These are phyloP conservation scores for Neogale vison DNA, from an alignment of 2,113 vertebrate genomes.

Conservation along the genomic window DNA sequence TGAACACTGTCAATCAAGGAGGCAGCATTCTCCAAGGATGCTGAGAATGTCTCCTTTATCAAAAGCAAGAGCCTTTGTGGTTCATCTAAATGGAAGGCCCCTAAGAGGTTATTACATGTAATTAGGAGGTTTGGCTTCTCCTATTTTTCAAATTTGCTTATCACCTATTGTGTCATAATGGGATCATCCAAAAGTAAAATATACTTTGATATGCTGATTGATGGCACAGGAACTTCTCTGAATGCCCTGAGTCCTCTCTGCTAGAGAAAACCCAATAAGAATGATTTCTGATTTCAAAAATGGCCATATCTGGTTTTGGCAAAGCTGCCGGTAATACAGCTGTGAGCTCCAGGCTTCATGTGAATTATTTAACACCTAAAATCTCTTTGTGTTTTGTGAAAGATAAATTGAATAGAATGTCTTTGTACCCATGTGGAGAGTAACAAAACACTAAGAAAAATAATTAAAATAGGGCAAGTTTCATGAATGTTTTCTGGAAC, in stretches of 20 bases:
- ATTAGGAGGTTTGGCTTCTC: background rate
- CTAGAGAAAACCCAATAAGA: background rate
- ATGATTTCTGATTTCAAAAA: conserved; percentile 36
- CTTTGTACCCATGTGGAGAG: conserved; percentile 31
- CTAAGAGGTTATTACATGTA: background rate
- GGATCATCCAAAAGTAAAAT: background rate
- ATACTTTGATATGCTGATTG: background rate
- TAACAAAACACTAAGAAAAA: conserved; percentile 38
- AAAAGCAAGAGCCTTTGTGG: background rate
- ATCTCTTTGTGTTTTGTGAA: conserved; percentile 51
- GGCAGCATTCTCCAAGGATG: background rate
- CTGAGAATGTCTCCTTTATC: background rate
- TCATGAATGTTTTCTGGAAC: background rate
- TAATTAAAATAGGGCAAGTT: conserved; percentile 36
- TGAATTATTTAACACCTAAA: conserved; percentile 70
- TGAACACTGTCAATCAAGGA: background rate
- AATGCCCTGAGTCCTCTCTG: background rate
- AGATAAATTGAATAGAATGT: conserved; percentile 52
- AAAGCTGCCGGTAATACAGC: conserved; percentile 41
- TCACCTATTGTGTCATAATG: background rate
- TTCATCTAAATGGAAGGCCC: background rate
- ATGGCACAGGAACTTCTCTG: background rate
- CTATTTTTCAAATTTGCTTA: background rate
- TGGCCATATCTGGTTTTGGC: conserved; percentile 30
- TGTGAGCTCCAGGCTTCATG: conserved; percentile 48